These are phyloP conservation scores for Operophtera brumata DNA, from an alignment of 2,888 invertebrate species.

Conservation along the genomic window DNA sequence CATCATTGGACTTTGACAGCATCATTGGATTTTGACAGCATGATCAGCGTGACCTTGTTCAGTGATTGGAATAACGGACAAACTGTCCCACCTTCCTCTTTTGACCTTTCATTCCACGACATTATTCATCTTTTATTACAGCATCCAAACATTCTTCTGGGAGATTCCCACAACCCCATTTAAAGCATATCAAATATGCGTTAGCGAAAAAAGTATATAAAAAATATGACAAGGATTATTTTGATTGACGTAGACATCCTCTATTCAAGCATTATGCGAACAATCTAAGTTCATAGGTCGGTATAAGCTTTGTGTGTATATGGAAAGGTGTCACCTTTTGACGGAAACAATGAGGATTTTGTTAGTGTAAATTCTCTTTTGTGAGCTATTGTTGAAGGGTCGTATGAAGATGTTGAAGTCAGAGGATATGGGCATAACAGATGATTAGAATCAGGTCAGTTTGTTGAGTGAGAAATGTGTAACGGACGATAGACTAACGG, in stretches of 20 bases:
- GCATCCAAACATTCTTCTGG: slow-evolving; percentile 8
- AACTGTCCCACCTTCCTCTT: slow-evolving; percentile 7
- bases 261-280: slow-evolving; percentile 38
- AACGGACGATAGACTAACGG: not conserved
- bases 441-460: slow-evolving; percentile 11
- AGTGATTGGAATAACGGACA: slow-evolving; percentile 20
- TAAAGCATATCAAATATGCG: slow-evolving; percentile 49
- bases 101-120: slow-evolving; percentile 1
- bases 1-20: slow-evolving; percentile 4
- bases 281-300: slow-evolving; percentile 54
- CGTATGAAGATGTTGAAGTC: slow-evolving; percentile 27
- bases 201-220: slow-evolving; percentile 45
- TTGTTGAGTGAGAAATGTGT: not conserved
- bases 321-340: slow-evolving; percentile 50
- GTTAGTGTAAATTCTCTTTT: slow-evolving; percentile 29
- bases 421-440: not conserved
- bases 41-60: slow-evolving; percentile 17
- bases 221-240: slow-evolving; percentile 41
- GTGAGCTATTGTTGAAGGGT: slow-evolving; percentile 13
- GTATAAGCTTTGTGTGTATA: slow-evolving; percentile 34
- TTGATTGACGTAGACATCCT: slow-evolving; percentile 55
- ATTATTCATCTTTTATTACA: slow-evolving; percentile 9
- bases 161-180: slow-evolving; percentile 32
- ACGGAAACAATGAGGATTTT: slow-evolving; percentile 45
- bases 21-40: slow-evolving; percentile 12